phyloP scores from a whole-genome alignment of 2,113 vertebrate species.

The Ptyas mucosa region DNA sequence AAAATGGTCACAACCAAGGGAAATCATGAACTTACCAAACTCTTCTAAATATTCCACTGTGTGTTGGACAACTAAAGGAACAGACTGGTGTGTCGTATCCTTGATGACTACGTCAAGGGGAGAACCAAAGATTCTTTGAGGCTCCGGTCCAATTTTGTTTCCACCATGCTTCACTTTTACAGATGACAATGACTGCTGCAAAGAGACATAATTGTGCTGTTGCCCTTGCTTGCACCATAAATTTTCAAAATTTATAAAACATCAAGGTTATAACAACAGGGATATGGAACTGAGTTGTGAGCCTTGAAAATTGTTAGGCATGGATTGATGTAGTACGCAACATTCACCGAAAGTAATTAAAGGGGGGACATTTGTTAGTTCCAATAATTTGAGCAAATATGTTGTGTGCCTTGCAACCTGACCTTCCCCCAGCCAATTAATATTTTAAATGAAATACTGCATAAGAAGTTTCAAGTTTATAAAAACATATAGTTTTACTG shows the following conservation, averaged over 20 bases:
- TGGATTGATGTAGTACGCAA: neutral
- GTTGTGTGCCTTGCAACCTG: neutral
- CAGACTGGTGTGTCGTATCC: conserved; percentile 30
- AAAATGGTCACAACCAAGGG: neutral
- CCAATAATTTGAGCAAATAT: neutral
- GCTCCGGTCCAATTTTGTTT: conserved; percentile 53
- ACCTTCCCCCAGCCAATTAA: neutral
- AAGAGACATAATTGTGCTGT: neutral
- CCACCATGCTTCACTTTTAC: conserved; percentile 41
- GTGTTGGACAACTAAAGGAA: conserved; percentile 70
- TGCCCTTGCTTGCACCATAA: neutral
- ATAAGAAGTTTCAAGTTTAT: neutral
- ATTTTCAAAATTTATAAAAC: neutral
- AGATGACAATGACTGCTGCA: conserved; percentile 59
- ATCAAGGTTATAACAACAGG: neutral
- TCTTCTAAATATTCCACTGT: conserved; percentile 76
- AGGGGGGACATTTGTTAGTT: neutral
- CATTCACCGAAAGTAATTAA: neutral
- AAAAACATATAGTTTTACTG: neutral
- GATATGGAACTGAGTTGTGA: neutral
- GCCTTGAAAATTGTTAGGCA: neutral
- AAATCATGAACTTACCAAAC: conserved; percentile 61
- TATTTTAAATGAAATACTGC: neutral
- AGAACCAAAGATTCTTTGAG: conserved; percentile 62
- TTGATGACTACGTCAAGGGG: conserved; percentile 60